Evolutionary conservation across 2,888 invertebrate genomes (phyloP), one percentile per base, ranked within the genome.

Genomic region (Cepaea hortensis): DNA sequence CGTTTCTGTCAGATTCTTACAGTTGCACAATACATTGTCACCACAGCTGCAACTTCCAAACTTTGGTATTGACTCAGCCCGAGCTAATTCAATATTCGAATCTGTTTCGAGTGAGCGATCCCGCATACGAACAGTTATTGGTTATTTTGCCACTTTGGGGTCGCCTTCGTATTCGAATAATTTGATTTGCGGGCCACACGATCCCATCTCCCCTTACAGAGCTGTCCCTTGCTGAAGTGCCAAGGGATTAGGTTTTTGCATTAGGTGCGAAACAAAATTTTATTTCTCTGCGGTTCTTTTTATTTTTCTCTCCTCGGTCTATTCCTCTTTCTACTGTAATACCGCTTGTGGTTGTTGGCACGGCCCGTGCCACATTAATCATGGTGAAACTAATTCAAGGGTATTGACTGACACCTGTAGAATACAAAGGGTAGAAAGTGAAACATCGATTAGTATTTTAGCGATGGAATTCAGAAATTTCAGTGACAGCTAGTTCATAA

Each of bases 61-160:
- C 50, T 76, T 76, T 76, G 55, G 50, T 84, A 50, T 84, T 50
- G 68, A 77, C 77, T 77, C 77, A 84, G 23, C 70, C 50, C 13
- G 15, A 13, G 46, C 84, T 77, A 77, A 77, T 76, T 20, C 65
- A 65, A 76, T 77, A 62, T 68, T 48, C 62, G 62, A 84, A 73
- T 73, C 76, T 84, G 73, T 61, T 76, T 62, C 62, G 73, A 75
- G 35, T 76, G 76, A 65, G 7, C 35, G 73, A 72, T 75, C 50
- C 55, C 61, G n/a, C 72, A 11, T 15, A 23, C 3, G 50, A 35
- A 62, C 62, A 35, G 46, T 80, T 80, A 80, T 80, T 80, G 80
- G 80, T 62, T 65, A 62, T 65, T 80, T 50, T 65, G 65, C 6
- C 13, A 50, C 65, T 80, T 23, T 80, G 80, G 65, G 18, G 35